Conservation (phyloP, 2,113 vertebrate species). For the Ptychochromis oligacanthus region DNA sequence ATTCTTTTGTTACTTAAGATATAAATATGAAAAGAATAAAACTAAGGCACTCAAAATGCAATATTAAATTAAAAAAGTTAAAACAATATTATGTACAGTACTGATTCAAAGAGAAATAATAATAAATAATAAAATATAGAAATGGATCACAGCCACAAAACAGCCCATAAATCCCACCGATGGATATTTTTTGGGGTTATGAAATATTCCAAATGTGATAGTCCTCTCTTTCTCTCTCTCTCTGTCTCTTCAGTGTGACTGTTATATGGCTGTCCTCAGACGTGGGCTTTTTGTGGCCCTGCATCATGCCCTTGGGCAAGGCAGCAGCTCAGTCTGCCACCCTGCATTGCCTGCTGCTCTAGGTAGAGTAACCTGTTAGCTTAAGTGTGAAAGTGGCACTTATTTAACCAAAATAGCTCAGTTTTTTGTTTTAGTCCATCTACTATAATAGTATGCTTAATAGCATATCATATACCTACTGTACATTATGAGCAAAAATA, state of each 20-base stretch:
- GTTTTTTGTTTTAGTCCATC: not conserved
- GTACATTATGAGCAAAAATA: not conserved
- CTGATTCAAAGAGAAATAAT: not conserved
- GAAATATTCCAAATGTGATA: not conserved
- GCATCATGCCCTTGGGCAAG: constrained; percentile 71
- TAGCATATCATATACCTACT: not conserved
- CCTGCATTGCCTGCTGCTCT: constrained; percentile 74
- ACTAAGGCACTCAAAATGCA: too few relatives aligned
- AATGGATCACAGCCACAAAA: not conserved
- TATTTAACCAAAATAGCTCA: not conserved
- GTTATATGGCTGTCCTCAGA: constrained; percentile 81
- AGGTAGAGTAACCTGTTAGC: constrained; percentile 76
- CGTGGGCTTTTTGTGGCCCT: constrained; percentile 75
- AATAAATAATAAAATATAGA: not conserved
- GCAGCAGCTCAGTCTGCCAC: constrained; percentile 78
- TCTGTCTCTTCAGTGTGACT: constrained; percentile 47
- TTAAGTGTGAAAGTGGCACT: not conserved
- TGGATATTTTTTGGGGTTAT: not conserved
- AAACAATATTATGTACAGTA: too few relatives aligned
- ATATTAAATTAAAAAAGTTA: too few relatives aligned
- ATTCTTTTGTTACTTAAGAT: too few relatives aligned
- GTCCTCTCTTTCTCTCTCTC: constrained; percentile 57
- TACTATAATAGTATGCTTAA: not conserved
- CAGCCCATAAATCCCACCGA: not conserved
- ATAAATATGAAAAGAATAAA: too few relatives aligned